Evolutionary conservation across 2,888 invertebrate genomes (phyloP), one percentile per base, ranked within the genome.

Genomic region (Lasioglossum malachurum): DNA sequence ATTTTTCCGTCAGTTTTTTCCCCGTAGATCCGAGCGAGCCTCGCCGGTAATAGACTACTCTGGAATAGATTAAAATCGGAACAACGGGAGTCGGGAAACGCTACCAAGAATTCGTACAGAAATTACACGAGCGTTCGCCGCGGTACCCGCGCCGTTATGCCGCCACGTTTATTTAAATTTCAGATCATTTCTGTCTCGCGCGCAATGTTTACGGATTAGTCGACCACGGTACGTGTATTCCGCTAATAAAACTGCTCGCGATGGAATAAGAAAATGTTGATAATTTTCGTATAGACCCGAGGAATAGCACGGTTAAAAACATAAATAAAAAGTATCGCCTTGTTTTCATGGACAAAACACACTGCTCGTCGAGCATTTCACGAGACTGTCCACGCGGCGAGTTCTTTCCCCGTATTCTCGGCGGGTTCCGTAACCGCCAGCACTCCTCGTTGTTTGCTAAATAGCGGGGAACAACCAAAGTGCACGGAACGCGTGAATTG

Each of bases 21-120:
- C 35, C 0, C 0, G 38, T 64, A 41, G 49, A 72, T 64, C 41
- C 71, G 57, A 75, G 69, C 35, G 27, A 75, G 71, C 4, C 35
- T 27, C 49, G 53, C 64, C 60, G 67, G 72, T 79, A 79, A 78
- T 79, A 64, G 60, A 78, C 78, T 75, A 60, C 71, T 71, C 14
- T 19, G 73, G 53, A 67, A 83, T 57, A 75, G 75, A 85, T 85
- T 76, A 57, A 64, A 38, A 72, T 87, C 49, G 60, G 71, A 79
- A 84, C 80, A 87, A 83, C 87, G 81, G 84, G 60, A 86, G 76
- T 76, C 71, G n/a, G 76, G 71, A 77, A 83, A 87, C 69, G 41
- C 60, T 86, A 77, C 77, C 46, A n/a, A 53, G 83, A 83, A 77
- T 82, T 74, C 74, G 57, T n/a, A n/a, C 44, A 53, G 74, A 75